Evolutionary conservation across 1,140 invertebrate genomes (phyloP).

Genomic region (Microvelia longipes): DNA sequence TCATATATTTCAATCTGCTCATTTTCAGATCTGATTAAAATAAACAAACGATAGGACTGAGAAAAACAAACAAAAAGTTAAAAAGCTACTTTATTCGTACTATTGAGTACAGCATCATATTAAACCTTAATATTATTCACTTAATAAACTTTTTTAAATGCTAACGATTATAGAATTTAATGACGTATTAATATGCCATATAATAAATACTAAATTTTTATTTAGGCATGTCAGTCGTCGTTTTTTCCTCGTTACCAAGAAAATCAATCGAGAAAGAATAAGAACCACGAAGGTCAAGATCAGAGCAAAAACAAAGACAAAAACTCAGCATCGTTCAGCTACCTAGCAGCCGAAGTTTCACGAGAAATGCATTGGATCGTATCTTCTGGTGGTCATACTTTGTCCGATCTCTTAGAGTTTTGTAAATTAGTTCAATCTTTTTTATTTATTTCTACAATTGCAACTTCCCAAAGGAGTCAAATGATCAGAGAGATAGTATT

Average conservation of each 20-base stretch:
- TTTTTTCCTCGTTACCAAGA: background rate
- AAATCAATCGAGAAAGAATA: background rate
- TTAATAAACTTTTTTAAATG: no score
- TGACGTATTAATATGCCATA: no score
- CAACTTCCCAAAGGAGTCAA: background rate
- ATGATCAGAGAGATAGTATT: background rate
- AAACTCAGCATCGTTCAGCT: background rate
- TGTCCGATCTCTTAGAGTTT: background rate
- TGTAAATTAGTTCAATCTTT: background rate
- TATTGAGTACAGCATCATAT: no score
- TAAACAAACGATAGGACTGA: no score
- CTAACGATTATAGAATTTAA: no score
- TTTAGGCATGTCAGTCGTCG: background rate
- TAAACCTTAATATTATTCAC: no score
- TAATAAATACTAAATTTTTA: no score
- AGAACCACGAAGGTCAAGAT: background rate
- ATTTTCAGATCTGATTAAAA: no score
- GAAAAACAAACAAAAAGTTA: no score
- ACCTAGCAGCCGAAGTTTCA: background rate
- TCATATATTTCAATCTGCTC: no score
- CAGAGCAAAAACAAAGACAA: background rate
- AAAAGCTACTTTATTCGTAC: no score
- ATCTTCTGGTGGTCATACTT: background rate
- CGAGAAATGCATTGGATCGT: background rate
- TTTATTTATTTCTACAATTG: background rate